Percentiles rank a stretch among this genome's conserved stretches.
Evolutionary conservation across 2,113 vertebrate species (phyloP).

Genomic region (Epinephelus moara): DNA sequence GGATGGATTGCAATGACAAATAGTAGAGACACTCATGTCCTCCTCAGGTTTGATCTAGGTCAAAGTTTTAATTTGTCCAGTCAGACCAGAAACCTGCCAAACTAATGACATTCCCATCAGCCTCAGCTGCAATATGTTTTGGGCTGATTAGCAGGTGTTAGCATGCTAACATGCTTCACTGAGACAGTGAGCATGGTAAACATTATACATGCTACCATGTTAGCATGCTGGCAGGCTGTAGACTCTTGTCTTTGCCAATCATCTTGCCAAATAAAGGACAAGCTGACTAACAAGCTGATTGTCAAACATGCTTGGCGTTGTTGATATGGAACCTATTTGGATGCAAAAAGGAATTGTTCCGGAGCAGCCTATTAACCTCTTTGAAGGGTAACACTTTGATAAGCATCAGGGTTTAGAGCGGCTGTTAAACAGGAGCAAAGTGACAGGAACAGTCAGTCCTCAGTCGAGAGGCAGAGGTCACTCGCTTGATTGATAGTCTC

Average conservation of each 20-base stretch:
- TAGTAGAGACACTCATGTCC: not conserved
- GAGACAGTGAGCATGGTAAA: not conserved
- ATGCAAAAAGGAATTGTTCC: not conserved
- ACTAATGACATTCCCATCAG: not conserved
- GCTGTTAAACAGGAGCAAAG: slow-evolving; percentile 8
- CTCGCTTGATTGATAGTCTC: slow-evolving; percentile 39
- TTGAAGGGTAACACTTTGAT: not conserved
- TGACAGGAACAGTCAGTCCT: slow-evolving; percentile 38
- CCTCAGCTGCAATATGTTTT: not conserved
- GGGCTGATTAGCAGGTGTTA: not conserved
- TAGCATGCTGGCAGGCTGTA: not conserved
- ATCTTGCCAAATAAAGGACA: not conserved
- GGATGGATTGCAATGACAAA: not conserved
- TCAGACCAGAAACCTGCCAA: not conserved
- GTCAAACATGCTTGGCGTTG: not conserved
- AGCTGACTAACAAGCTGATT: not conserved
- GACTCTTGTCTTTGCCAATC: not conserved
- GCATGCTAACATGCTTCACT: not conserved
- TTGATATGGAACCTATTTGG: not conserved
- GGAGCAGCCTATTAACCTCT: not conserved
- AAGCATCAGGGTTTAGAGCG: not conserved
- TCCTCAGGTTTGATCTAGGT: not conserved
- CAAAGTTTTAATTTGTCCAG: not conserved
- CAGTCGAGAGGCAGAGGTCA: slow-evolving; percentile 43
- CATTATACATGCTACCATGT: not conserved